Base-by-base conservation (phyloP, 2,113 vertebrate genomes). In the Sinocyclocheilus anophthalmus region DNA sequence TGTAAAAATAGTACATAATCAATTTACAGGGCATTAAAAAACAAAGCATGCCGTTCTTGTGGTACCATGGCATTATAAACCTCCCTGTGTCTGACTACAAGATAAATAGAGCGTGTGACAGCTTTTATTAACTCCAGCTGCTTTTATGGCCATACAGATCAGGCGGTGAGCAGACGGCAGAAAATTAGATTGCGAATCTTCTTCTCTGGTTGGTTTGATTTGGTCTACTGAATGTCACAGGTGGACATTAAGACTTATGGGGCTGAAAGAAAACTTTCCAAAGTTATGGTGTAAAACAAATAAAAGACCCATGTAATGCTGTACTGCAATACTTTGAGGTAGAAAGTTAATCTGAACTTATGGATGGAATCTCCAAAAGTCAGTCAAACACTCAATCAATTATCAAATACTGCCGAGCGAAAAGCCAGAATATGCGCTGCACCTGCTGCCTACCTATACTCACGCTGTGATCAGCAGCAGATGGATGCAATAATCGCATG, bases 141-240 rank as follows among this genome's bases (percentile, higher is more conserved):
- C 22, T 61, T 22, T 80, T 42, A 80, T 42, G 37, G 57, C 33
- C 77, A 61, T 22, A 61, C 55, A 63, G 57, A 63, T 80, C 77
- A 61, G 12, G 33, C 33, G 2, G 55, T 61, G 77, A 79, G 77
- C 77, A 80, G 55, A 80, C 2, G 5, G 57, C 37, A 80, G 77
- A 63, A 80, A 80, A 80, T 80, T 20, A 80, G 22, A 61, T 42
- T 14, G 33, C 37, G 3, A 57, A 80, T 42, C 53, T 20, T 76
- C 53, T 12, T 78, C 76, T 78, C 53, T 39, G 77, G 33, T 42
- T 39, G 11, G 70, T n/a, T 73, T 73, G 37, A 42, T 75, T 39
- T 61, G 53, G 53, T 76, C 33, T 85, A 26, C 77, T 80, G 77
- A 61, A 61, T 61, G 33, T 63, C 77, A 50, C 73, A 55, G 75